Base-by-base conservation (phyloP, 1,140 invertebrate genomes). In the Sweltsa coloradensis region DNA sequence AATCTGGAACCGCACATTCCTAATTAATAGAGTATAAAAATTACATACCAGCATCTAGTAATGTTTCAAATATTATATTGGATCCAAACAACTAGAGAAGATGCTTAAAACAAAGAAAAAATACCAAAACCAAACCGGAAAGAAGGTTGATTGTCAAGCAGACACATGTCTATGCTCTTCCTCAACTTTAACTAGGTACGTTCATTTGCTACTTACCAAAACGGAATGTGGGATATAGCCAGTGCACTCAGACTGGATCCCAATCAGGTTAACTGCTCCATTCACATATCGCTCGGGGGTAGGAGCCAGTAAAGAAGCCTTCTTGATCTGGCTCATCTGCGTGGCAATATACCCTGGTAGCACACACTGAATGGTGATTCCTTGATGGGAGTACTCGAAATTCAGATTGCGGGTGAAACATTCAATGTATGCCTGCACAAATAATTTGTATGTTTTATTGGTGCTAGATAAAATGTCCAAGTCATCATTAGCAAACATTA, bases 261-360 rank as follows among this genome's bases (percentile, higher is more conserved):
- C 89, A 21, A 89, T 70, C 13, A 85, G 84, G 51, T 72, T 76
- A 5, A 96, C 64, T 0, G 89, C 80, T 1, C 78, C 72, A 41
- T 75, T 70, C 3, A 93, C 91, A 66, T 81, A 97, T 11, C 69
- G 73, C 2, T 78, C 71, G 0, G 91, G 79, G 0, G 77, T 76
- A 1, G 91, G 92, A 11, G 82, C 82, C 67, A 88, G 80, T 62
- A 85, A 74, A 2, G 79, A 81, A n/a, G 85, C 67, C 51, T 75
- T 79, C 26, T 77, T 76, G 45, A 95, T 86, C 57, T 85, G 86
- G 16, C 86, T 85, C 89, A 97, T 89, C 55, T 94, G 95, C 0
- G 91, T 91, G 3, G 88, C 85, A 0, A 97, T 91, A 55, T 85
- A 89, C 18, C 86, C 89, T 0, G 92, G 92, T 36, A 83, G 62